Evolutionary conservation across 2,888 invertebrate species (phyloP).

Genomic region (Ptychoptera albimana): DNA sequence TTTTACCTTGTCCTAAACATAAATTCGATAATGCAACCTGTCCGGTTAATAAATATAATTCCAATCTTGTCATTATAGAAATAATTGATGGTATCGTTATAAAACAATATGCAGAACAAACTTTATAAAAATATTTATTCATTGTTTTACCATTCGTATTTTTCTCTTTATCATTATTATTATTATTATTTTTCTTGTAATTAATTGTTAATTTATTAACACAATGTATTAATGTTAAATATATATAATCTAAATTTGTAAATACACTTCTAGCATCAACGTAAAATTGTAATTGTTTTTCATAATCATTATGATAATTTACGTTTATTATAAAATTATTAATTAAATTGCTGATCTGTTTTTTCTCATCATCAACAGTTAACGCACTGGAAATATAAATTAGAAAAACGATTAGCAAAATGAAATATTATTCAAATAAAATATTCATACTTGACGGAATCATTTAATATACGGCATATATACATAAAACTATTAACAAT

Average conservation of each 20-base stretch:
- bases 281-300: conserved; percentile 83
- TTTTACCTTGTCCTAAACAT: conserved; percentile 75
- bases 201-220: conserved; percentile 66
- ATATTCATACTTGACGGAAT: conserved; percentile 64
- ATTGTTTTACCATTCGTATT: too few species aligned
- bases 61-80: conserved; percentile 60
- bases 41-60: conserved; percentile 73
- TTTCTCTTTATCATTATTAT: conserved; percentile 62
- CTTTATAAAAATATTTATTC: conserved; percentile 54
- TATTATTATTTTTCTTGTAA: conserved; percentile 40
- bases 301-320: conserved; percentile 70
- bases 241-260: conserved; percentile 77
- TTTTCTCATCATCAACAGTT: conserved; percentile 82
- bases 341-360: conserved; percentile 70
- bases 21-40: conserved; percentile 79
- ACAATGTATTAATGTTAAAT: conserved; percentile 72
- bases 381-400: conserved; percentile 58
- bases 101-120: conserved; percentile 89
- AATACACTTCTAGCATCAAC: conserved; percentile 84
- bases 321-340: conserved; percentile 66
- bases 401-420: conserved; percentile 2
- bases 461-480: conserved; percentile 77
- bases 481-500: conserved; percentile 79
- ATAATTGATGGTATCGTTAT: conserved; percentile 93
- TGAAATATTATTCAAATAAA: not conserved